These are phyloP conservation scores for Guaruba guarouba DNA, from an alignment of 2,113 vertebrate genomes.

Conservation along the genomic window DNA sequence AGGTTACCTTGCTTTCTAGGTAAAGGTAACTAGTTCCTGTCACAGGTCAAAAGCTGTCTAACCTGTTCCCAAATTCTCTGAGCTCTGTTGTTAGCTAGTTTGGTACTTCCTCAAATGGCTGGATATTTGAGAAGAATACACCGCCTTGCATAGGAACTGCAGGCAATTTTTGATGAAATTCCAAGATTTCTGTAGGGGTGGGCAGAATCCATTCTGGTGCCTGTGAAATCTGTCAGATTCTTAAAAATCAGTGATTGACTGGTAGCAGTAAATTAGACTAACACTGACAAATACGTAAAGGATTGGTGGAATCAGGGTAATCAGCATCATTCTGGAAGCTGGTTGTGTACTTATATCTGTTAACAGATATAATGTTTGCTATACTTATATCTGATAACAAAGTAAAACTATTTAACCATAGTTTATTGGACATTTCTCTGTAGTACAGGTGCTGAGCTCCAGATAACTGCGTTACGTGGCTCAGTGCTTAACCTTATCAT, in stretches of 20 bases:
- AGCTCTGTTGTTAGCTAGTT: neutral
- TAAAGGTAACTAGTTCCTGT: neutral
- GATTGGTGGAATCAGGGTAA: conserved; percentile 4
- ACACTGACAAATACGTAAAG: conserved; percentile 21
- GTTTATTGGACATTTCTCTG: conserved; percentile 58
- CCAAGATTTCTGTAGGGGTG: neutral
- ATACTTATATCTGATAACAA: neutral
- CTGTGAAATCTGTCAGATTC: neutral
- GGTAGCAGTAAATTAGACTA: neutral
- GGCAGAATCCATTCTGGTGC: neutral
- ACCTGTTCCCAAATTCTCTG: neutral
- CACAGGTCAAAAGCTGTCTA: neutral
- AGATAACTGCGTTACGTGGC: neutral
- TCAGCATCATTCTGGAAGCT: conserved; percentile 33
- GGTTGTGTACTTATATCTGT: conserved; percentile 21
- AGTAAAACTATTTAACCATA: conserved; percentile 35
- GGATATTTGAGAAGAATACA: neutral
- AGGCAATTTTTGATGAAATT: neutral
- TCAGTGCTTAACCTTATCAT: conserved; percentile 50
- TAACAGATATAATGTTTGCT: conserved; percentile 14
- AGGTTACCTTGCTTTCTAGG: neutral
- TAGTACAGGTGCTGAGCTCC: conserved; percentile 32
- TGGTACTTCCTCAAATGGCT: neutral
- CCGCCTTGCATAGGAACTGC: neutral
- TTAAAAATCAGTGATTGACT: neutral